Conservation (phyloP, 2,797 vertebrate species). For the Eidolon dupreanum region DNA sequence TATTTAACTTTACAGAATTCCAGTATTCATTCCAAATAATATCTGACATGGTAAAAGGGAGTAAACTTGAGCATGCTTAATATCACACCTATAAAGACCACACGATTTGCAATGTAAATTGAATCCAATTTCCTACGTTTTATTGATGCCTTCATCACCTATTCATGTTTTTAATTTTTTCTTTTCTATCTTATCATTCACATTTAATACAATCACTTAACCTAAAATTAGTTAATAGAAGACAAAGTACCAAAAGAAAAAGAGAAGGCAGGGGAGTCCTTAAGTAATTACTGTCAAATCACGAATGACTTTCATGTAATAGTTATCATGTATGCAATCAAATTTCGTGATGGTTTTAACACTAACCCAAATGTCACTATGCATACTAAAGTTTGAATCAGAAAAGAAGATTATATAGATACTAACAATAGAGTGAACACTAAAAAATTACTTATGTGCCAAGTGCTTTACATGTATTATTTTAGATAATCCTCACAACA, state of each 20-base stretch:
- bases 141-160: neutral
- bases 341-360: neutral
- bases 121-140: neutral
- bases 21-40: neutral
- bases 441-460: neutral
- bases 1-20: neutral
- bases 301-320: neutral
- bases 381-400: neutral
- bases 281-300: neutral
- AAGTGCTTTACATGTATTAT: neutral
- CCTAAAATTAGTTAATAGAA: neutral
- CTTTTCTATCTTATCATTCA: neutral
- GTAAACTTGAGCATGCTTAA: neutral
- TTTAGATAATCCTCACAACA: neutral
- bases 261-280: neutral
- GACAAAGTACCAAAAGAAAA: neutral
- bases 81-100: neutral
- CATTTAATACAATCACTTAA: neutral
- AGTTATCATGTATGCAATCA: neutral
- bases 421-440: neutral
- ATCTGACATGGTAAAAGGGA: neutral
- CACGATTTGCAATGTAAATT: neutral
- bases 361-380: neutral
- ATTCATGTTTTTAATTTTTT: neutral
- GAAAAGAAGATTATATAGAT: neutral